phyloP scores from a whole-genome alignment of 2,797 vertebrate species.

The Rhinichthys osculus region DNA sequence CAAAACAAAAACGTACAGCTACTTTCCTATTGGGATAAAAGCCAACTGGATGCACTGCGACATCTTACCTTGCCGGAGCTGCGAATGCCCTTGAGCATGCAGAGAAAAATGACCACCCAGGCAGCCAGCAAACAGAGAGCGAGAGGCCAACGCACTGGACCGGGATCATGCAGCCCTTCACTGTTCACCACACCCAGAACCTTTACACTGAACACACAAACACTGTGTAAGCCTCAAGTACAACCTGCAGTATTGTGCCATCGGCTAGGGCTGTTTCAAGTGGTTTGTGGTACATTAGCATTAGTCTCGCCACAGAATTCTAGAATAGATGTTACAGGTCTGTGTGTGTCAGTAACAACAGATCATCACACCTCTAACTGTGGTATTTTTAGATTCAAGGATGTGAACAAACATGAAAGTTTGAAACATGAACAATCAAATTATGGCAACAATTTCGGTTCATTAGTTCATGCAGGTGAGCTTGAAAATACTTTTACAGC shows the following conservation, averaged over 20 bases:
- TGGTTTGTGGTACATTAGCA: neutral
- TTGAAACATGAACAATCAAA: neutral
- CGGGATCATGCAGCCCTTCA: slow-evolving; percentile 81
- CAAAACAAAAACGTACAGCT: neutral
- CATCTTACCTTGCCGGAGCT: slow-evolving; percentile 84
- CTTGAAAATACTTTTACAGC: neutral
- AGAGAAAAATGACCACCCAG: slow-evolving; percentile 86
- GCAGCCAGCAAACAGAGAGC: slow-evolving; percentile 83
- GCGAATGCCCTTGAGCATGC: slow-evolving; percentile 85
- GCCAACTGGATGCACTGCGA: neutral
- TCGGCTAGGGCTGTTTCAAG: neutral
- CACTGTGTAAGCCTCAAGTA: neutral
- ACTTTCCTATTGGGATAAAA: neutral
- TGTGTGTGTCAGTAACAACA: neutral
- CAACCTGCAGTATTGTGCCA: neutral
- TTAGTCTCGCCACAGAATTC: neutral
- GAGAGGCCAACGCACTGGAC: slow-evolving; percentile 81
- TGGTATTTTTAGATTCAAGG: slow-evolving; percentile 4
- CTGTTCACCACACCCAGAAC: slow-evolving; percentile 82
- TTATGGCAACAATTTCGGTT: neutral
- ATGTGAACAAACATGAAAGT: slow-evolving; percentile 27
- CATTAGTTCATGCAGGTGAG: neutral
- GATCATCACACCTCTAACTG: neutral
- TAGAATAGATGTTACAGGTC: neutral
- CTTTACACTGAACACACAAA: slow-evolving; percentile 68